These are phyloP conservation scores for Noctilio leporinus DNA, from an alignment of 2,113 vertebrate genomes.

Conservation along the genomic window DNA sequence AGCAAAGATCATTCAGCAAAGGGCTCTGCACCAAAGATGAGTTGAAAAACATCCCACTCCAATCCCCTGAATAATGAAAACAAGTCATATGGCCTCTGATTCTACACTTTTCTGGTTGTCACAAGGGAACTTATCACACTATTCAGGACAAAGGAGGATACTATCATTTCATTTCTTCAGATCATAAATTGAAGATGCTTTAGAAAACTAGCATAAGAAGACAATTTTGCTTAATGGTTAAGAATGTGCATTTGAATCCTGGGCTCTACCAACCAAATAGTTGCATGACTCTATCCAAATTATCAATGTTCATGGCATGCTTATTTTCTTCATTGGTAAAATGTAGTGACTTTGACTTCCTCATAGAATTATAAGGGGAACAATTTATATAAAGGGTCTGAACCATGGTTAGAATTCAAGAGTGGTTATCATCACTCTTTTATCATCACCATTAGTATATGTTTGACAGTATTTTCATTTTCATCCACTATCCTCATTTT, in stretches of 20 bases:
- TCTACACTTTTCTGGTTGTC: not conserved
- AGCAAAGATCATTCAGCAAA: not conserved
- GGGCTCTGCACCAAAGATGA: not conserved
- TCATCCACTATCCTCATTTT: not conserved
- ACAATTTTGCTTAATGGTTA: not conserved
- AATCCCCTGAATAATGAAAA: not conserved
- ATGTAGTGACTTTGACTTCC: not conserved
- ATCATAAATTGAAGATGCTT: not conserved
- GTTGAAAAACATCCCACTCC: not conserved
- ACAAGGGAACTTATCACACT: not conserved
- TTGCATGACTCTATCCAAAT: not conserved
- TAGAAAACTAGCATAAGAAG: not conserved
- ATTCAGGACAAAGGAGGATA: not conserved
- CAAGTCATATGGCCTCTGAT: not conserved
- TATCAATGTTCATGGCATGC: not conserved
- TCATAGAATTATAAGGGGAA: not conserved
- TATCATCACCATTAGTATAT: not conserved
- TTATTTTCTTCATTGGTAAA: not conserved
- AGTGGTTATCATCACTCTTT: not conserved
- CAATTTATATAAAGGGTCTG: not conserved
- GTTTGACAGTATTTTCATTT: not conserved
- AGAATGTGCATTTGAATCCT: not conserved
- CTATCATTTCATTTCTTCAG: not conserved
- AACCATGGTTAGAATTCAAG: not conserved
- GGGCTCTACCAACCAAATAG: not conserved